Base-by-base conservation (phyloP, 2,113 vertebrate species). In the Sander lucioperca region DNA sequence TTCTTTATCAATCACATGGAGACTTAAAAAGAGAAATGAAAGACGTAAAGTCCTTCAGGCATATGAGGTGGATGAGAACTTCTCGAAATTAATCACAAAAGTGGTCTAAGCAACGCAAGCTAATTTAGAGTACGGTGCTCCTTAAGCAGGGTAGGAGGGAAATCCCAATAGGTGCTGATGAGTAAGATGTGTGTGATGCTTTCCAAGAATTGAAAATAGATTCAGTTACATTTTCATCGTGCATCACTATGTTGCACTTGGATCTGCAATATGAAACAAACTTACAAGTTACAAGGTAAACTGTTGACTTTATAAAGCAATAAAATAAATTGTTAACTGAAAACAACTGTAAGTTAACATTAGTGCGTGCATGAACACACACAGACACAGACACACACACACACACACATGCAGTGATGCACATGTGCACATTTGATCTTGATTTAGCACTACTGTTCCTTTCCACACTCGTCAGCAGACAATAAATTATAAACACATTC, bases 401-500 rank as follows among this genome's bases (percentile, higher is more conserved):
- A 68, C 48, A 69, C 18, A 64, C 5, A 64, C 61, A 64, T 1
- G 1, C 27, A 73, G 27, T 14, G 45, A 71, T 62, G 67, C 78
- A 71, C 43, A 0, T 67, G 59, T 13, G 5, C 50, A 77, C 39
- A 74, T 80, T 81, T 81, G 59, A 59, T 82, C 80, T 79, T 68
- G 27, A 77, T 86, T 88, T 90, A 92, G 79, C 80, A 64, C 72
- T 71, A 48, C 71, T 74, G 85, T 56, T 84, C 57, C 82, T 74
- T 58, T 85, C 62, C 62, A 10, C 62, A 61, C 72, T 59, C 18
- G 33, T 86, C 88, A 91, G 75, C 86, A 53, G 77, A 75, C 74
- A 63, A 61, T 89, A 87, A 87, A 86, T 90, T 75, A 81, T 78
- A 77, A 79, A 88, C 83, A 70, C 86, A 82, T 92, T 88, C 90